Base-by-base conservation (phyloP, 2,888 invertebrate species). In the Onchidella celtica region DNA sequence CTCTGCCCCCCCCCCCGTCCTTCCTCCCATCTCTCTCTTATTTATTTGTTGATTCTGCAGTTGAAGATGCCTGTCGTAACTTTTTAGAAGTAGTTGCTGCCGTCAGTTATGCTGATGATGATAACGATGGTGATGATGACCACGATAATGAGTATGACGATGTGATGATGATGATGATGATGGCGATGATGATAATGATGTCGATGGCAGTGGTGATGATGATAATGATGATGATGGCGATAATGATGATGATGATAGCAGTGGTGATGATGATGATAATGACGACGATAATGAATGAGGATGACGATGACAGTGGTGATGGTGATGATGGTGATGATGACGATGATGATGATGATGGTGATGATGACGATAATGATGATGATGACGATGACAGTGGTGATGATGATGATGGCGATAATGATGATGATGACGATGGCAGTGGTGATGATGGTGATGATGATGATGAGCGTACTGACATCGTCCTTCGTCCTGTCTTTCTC, bases 361-460 rank as follows among this genome's bases (percentile, higher is more conserved):
- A 21, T 29, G 6, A 32, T 38, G 21, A 27, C 14, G 21, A n/a
- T 36, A 32, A n/a, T 36, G 21, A 38, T 70, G n/a, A 38, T 70
- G n/a, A 38, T 70, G n/a, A 70, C 38, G n/a, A 70, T 70, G n/a
- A 70, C 38, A 24, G 34, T 70, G n/a, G 38, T 70, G n/a, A 38
- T 70, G n/a, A 38, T 70, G n/a, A 38, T 70, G n/a, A 38, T 70
- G n/a, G 38, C 38, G n/a, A 38, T 70, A 24, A 38, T 70, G n/a
- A 38, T 70, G n/a, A 38, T 70, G n/a, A 38, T 38, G 32, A 32
- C 29, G 32, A 32, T 29, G 17, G 14, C 21, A 32, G 32, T 29
- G 32, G 66, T 66, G 32, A 32, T 29, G 32, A 32, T 66, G 32
- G 32, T 66, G 32, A 32, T 66, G 4, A 32, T 14, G 6, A 29